Percentiles rank a stretch among this genome's conserved stretches.
Conservation (phyloP, 1,140 invertebrate species). For the Dysdera silvatica region DNA sequence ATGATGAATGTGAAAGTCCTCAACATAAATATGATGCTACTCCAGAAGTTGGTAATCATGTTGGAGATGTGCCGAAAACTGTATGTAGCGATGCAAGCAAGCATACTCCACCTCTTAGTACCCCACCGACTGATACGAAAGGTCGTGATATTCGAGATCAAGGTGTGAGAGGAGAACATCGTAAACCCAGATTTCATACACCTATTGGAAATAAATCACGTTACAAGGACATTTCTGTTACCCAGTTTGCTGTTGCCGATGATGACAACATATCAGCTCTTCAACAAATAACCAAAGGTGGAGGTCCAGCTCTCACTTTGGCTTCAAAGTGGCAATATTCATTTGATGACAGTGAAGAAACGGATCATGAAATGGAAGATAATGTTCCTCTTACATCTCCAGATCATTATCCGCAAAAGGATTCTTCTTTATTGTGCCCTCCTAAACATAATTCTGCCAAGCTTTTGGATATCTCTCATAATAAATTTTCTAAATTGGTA, state of each 20-base stretch:
- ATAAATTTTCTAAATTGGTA: too few relatives aligned
- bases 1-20: not conserved
- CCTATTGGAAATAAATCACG: not conserved
- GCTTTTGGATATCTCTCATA: too few relatives aligned
- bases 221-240: conserved; percentile 54
- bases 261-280: conserved; percentile 64
- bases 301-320: conserved; percentile 54
- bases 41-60: not conserved
- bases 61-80: not conserved
- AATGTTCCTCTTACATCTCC: conserved; percentile 14
- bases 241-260: conserved; percentile 83
- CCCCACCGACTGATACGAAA: not conserved
- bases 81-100: not conserved
- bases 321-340: conserved; percentile 88
- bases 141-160: not conserved
- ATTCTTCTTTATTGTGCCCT: too few relatives aligned
- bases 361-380: conserved; percentile 55
- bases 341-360: conserved; percentile 86
- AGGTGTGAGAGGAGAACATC: not conserved
- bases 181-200: not conserved
- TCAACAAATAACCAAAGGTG: conserved; percentile 59
- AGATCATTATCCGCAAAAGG: too few relatives aligned
- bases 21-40: not conserved
- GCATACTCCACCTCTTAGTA: not conserved
- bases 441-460: too few relatives aligned